Conservation (phyloP, 1,140 invertebrate genomes). For the Heliothis virescens region DNA sequence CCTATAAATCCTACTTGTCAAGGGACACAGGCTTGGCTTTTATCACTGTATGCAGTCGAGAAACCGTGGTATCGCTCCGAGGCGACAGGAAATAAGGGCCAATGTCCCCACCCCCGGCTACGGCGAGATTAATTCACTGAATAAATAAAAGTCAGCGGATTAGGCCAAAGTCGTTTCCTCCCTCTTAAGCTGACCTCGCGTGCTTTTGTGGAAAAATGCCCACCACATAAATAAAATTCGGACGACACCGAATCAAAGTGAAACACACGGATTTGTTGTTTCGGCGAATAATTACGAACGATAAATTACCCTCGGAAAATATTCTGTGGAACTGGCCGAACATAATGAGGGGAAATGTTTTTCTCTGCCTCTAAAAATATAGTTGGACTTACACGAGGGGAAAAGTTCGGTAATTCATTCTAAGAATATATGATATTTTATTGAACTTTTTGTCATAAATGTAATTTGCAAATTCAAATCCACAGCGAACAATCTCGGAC, state of each 20-base stretch:
- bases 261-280: slow-evolving; percentile 58
- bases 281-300: slow-evolving; percentile 56
- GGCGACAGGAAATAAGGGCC: slow-evolving; percentile 79
- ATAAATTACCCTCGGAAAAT: slow-evolving; percentile 9
- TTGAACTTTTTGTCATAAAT: not conserved
- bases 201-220: slow-evolving; percentile 83
- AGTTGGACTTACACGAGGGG: not conserved
- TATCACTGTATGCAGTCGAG: slow-evolving; percentile 67
- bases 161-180: slow-evolving; percentile 84
- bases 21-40: slow-evolving; percentile 60
- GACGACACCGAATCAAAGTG: slow-evolving; percentile 75
- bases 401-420: not conserved
- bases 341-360: slow-evolving; percentile 8
- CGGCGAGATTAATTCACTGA: slow-evolving; percentile 84
- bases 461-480: not conserved
- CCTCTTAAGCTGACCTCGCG: slow-evolving; percentile 85
- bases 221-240: slow-evolving; percentile 81
- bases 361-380: not conserved
- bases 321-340: not conserved
- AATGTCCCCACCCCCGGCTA: slow-evolving; percentile 71
- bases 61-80: slow-evolving; percentile 64
- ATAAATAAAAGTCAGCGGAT: slow-evolving; percentile 86
- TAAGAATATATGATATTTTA: not conserved
- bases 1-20: slow-evolving; percentile 69
- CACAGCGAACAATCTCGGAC: slow-evolving; percentile 54